Percentiles rank a stretch among this genome's conserved stretches.
phyloP scores from a whole-genome alignment of 2,113 vertebrate species.

The Semicossyphus pulcher region DNA sequence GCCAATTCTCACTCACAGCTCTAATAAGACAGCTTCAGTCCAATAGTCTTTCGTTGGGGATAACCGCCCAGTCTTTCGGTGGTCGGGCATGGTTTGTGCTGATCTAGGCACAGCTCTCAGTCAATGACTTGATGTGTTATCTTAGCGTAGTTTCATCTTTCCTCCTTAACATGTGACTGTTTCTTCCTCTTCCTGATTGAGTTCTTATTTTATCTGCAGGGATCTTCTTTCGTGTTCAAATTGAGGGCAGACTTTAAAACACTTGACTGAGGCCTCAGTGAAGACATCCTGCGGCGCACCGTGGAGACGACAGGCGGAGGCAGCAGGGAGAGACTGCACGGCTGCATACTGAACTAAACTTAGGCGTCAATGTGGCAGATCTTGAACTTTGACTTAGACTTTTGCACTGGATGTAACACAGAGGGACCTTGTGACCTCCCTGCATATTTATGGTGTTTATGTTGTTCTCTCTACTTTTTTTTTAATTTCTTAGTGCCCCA shows the following conservation, averaged over 20 bases:
- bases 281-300: constrained; percentile 36
- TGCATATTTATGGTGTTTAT: constrained; percentile 56
- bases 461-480: constrained; percentile 18
- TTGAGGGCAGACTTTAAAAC: constrained; percentile 64
- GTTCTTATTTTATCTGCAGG: constrained; percentile 63
- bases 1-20: constrained; percentile 35
- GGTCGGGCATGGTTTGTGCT: constrained; percentile 16
- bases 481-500: constrained; percentile 21
- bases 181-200: constrained; percentile 19
- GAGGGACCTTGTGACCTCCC: constrained; percentile 40
- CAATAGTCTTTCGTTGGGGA: neutral
- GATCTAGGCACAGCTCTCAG: constrained; percentile 14
- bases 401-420: constrained; percentile 65
- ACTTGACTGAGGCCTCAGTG: constrained; percentile 45
- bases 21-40: constrained; percentile 8
- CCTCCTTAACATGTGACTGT: neutral
- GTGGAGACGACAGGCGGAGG: constrained; percentile 41
- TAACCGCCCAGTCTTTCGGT: neutral
- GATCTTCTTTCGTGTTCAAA: constrained; percentile 71
- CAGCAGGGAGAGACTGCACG: constrained; percentile 42
- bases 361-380: constrained; percentile 54
- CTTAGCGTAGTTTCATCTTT: constrained; percentile 25
- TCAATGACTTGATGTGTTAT: constrained; percentile 1
- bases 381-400: constrained; percentile 73
- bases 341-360: constrained; percentile 68